These are phyloP conservation scores for Patella vulgata DNA, from an alignment of 1,140 invertebrate species.

Conservation along the genomic window DNA sequence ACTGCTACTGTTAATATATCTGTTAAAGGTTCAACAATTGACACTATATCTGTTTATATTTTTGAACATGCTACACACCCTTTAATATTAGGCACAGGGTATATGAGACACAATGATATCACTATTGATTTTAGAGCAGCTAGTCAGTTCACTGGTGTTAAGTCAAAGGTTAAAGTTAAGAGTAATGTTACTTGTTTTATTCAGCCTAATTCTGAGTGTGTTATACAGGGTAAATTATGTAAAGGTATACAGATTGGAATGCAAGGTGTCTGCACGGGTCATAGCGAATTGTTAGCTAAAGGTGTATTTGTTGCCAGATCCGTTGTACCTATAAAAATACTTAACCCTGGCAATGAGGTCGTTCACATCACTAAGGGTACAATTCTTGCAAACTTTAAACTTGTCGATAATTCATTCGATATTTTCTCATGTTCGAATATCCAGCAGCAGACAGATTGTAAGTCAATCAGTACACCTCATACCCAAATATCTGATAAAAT, in stretches of 20 bases:
- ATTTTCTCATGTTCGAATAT: constrained; percentile 1
- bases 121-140: constrained; percentile 14
- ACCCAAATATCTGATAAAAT: too few species aligned
- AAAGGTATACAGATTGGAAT: constrained; percentile 7
- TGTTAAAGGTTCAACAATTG: too few species aligned
- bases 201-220: constrained; percentile 11
- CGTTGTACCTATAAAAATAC: constrained; percentile 11
- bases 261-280: not conserved
- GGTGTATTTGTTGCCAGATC: constrained; percentile 16
- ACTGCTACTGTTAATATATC: too few species aligned
- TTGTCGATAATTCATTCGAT: constrained; percentile 14
- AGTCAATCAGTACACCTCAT: too few species aligned
- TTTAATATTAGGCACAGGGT: constrained; percentile 20
- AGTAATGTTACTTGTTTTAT: not conserved
- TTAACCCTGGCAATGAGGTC: constrained; percentile 17
- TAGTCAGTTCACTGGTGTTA: constrained; percentile 2
- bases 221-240: constrained; percentile 5
- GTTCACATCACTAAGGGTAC: constrained; percentile 6
- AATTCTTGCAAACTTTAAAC: constrained; percentile 13
- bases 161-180: constrained; percentile 10
- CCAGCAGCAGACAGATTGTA: too few species aligned
- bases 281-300: constrained; percentile 1
- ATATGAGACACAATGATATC: constrained; percentile 7
- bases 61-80: constrained; percentile 16
- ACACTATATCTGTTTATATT: constrained; percentile 4